Conservation (phyloP, 2,888 invertebrate genomes). For the Eupithecia pulchellata region DNA sequence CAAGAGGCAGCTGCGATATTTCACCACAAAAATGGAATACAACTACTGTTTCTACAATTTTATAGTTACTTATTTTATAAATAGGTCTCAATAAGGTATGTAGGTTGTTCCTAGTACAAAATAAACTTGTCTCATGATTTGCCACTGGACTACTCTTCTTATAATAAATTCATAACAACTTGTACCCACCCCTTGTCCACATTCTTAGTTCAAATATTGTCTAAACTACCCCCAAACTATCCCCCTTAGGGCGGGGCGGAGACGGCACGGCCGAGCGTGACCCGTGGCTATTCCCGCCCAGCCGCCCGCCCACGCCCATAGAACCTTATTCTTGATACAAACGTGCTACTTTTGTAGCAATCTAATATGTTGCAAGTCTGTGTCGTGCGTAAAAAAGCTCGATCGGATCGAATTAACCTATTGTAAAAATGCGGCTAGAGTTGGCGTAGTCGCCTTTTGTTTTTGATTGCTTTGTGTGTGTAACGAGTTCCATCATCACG, state of each 20-base stretch:
- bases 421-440: no score
- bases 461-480: not conserved
- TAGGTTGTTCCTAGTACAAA: not conserved
- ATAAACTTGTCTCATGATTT: not conserved
- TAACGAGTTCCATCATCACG: not conserved
- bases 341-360: not conserved
- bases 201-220: constrained; percentile 35
- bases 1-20: no score
- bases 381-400: not conserved
- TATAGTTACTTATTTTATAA: no score
- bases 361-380: not conserved
- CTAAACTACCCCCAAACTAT: constrained; percentile 25
- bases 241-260: constrained; percentile 67
- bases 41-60: no score
- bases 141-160: constrained; percentile 1
- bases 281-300: constrained; percentile 78
- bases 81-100: no score
- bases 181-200: constrained; percentile 17
- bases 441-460: not conserved
- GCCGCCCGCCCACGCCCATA: constrained; percentile 57
- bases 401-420: not conserved
- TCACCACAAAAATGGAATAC: no score
- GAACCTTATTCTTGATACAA: constrained; percentile 24
- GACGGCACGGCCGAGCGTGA: constrained; percentile 71
- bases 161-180: constrained; percentile 15